Evolutionary conservation across 2,113 vertebrate genomes (phyloP).

Genomic region (Protobothrops flavoviridis): DNA sequence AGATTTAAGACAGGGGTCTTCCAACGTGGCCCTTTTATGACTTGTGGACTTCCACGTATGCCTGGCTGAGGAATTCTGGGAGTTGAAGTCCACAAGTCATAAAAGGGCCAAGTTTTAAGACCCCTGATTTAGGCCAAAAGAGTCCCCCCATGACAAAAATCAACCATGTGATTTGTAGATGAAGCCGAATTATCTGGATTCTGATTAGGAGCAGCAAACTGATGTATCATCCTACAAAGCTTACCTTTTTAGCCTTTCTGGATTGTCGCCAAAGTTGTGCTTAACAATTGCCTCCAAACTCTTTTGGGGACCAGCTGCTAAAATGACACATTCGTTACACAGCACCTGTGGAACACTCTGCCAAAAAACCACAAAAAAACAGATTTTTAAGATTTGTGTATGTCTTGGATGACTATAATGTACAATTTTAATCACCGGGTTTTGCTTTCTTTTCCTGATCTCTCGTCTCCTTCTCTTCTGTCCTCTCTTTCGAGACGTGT

Average conservation of each 20-base stretch:
- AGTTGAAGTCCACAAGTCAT: too few relatives aligned
- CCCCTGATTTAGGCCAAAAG: neutral
- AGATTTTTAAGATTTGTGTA: neutral
- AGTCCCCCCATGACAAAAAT: too few relatives aligned
- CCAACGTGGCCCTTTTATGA: too few relatives aligned
- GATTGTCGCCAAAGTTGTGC: neutral
- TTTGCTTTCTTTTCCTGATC: slow-evolving; percentile 2
- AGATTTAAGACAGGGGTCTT: too few relatives aligned
- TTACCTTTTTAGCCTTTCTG: neutral
- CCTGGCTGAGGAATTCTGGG: too few relatives aligned
- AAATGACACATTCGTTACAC: neutral
- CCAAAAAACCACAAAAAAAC: neutral
- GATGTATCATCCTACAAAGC: too few relatives aligned
- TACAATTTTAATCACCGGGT: slow-evolving; percentile 15
- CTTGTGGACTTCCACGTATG: too few relatives aligned
- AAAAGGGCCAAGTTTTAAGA: too few relatives aligned
- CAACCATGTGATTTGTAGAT: neutral
- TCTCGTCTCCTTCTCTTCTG: neutral
- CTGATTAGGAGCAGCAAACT: neutral
- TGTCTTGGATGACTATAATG: neutral
- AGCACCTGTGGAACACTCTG: neutral
- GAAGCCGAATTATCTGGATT: neutral
- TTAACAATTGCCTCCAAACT: neutral
- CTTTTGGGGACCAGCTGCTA: neutral
- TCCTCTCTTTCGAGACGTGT: accelerated